phyloP scores from a whole-genome alignment of 2,888 invertebrate species.

The Pogonocherus hispidulus region DNA sequence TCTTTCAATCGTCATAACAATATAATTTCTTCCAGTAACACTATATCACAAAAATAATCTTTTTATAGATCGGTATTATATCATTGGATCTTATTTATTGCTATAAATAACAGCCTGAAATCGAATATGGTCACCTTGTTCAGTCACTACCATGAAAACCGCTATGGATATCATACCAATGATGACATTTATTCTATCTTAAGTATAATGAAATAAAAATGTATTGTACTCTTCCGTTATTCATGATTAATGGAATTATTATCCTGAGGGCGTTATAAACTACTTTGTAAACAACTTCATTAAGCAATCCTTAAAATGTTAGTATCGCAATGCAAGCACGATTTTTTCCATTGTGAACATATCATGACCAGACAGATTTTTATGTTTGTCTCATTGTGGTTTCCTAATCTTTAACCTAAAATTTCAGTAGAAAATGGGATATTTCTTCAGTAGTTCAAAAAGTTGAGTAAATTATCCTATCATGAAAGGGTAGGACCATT shows the following conservation, averaged over 20 bases:
- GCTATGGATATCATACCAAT: constrained; percentile 16
- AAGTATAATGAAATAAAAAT: constrained; percentile 6
- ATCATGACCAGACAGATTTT: not conserved
- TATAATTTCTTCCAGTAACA: not conserved
- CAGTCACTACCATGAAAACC: constrained; percentile 21
- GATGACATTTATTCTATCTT: constrained; percentile 23
- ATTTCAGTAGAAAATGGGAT: too few relatives aligned
- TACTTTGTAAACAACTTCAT: not conserved
- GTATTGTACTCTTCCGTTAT: not conserved
- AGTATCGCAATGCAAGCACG: constrained; percentile 2
- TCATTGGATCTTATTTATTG: constrained; percentile 1
- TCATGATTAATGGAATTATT: not conserved
- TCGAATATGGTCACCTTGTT: constrained; percentile 30
- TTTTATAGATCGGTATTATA: constrained; percentile 14
- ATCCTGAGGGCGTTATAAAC: not conserved
- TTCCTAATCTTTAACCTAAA: too few relatives aligned
- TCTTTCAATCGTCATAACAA: not conserved
- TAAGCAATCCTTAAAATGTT: not conserved
- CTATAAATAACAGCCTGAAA: constrained; percentile 27
- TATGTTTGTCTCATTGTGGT: not conserved
- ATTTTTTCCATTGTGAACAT: not conserved
- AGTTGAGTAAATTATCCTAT: too few relatives aligned
- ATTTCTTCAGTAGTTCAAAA: too few relatives aligned
- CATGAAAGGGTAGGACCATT: too few relatives aligned
- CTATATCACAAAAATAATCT: constrained; percentile 9